Conservation (phyloP, 2,797 vertebrate species). For the Mormyrus proboscirostris region DNA sequence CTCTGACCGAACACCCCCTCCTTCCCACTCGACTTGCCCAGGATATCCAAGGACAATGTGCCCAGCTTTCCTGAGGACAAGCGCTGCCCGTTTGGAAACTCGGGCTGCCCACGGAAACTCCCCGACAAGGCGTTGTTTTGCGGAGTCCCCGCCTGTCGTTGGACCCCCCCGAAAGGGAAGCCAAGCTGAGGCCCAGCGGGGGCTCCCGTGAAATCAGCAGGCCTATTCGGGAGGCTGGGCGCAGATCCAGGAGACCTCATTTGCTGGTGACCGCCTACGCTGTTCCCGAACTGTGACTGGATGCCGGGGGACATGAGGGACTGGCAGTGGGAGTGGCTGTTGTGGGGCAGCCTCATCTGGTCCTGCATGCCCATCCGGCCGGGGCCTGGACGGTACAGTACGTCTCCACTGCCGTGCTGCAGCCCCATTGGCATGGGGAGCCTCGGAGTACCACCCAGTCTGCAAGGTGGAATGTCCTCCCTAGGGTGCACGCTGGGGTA, state of each 20-base stretch:
- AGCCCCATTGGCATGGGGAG: conserved; percentile 55
- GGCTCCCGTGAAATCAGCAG: conserved; percentile 51
- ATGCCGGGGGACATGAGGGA: conserved; percentile 63
- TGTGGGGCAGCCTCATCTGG: conserved; percentile 52
- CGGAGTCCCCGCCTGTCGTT: conserved; percentile 49
- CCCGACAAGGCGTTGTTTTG: conserved; percentile 60
- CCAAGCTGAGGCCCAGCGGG: conserved; percentile 52
- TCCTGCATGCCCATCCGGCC: conserved; percentile 56
- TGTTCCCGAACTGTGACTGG: conserved; percentile 60
- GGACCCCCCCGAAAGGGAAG: conserved; percentile 60
- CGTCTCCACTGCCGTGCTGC: conserved; percentile 38
- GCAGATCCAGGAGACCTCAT: conserved; percentile 59
- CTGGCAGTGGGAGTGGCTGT: conserved; percentile 48
- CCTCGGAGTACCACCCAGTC: conserved; percentile 49
- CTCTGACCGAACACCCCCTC: conserved; percentile 90
- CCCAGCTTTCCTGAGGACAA: conserved; percentile 56
- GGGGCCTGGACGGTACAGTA: conserved; percentile 58
- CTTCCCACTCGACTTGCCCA: conserved; percentile 64
- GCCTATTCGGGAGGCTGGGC: conserved; percentile 47
- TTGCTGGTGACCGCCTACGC: conserved; percentile 59
- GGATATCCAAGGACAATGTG: conserved; percentile 64
- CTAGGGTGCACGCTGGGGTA: conserved; percentile 54
- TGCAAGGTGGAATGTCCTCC: conserved; percentile 56
- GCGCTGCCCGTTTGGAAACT: conserved; percentile 46
- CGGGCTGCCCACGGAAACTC: conserved; percentile 45